Conservation (phyloP, 1,140 invertebrate species). For the Archivesica marissinica region DNA sequence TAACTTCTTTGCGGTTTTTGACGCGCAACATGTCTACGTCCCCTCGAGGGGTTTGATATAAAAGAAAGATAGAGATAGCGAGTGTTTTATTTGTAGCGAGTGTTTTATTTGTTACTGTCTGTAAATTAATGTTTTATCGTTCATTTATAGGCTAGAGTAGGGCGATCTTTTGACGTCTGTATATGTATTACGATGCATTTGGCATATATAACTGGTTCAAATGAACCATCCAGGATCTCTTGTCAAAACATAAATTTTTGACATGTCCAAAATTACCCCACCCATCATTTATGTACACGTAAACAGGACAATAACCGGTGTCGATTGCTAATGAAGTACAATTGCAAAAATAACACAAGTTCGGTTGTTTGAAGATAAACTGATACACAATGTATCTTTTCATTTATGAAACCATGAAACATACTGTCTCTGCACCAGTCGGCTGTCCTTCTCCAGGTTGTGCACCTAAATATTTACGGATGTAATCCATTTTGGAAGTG, state of each 20-base stretch:
- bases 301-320: not conserved
- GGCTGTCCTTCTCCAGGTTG: constrained; percentile 90
- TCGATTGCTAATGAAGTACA: not conserved
- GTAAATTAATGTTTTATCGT: too few species aligned
- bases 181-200: too few species aligned
- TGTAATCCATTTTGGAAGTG: constrained; percentile 81
- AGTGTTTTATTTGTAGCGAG: too few species aligned
- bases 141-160: too few species aligned
- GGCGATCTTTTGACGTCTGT: too few species aligned
- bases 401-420: constrained; percentile 36
- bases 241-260: not conserved
- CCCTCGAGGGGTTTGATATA: too few species aligned
- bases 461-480: constrained; percentile 88
- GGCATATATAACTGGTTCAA: too few species aligned
- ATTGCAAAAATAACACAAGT: not conserved
- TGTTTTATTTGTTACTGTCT: too few species aligned
- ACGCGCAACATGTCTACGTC: too few species aligned
- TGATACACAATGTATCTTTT: not conserved
- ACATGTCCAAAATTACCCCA: constrained; percentile 8
- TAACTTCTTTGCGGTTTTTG: too few species aligned
- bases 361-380: not conserved
- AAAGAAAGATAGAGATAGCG: too few species aligned
- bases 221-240: not conserved
- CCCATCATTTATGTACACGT: constrained; percentile 20
- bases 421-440: constrained; percentile 93